Percentiles rank a stretch among this genome's conserved stretches.
Conservation (phyloP, 2,797 vertebrate species). For the Pelobates cultripes region DNA sequence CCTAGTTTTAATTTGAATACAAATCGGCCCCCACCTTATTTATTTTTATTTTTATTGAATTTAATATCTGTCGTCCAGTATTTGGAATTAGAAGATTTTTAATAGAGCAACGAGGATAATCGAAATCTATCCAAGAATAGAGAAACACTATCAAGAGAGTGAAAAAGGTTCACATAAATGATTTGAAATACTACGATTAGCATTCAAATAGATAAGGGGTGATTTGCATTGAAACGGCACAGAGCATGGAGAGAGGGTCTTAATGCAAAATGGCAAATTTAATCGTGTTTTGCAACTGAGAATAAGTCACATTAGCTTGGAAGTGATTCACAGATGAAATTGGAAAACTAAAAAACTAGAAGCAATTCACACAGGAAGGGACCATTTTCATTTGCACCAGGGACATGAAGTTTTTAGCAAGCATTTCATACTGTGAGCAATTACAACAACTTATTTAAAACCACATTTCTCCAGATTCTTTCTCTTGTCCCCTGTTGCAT, state of each 20-base stretch:
- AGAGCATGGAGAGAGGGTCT: background rate
- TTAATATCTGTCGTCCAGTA: constrained; percentile 26
- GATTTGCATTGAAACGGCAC: constrained; percentile 30
- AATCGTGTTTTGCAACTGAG: background rate
- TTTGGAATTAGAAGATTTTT: constrained; percentile 1
- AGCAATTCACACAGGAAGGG: no score
- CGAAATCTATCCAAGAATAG: background rate
- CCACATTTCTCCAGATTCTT: no score
- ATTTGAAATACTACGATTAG: constrained; percentile 29
- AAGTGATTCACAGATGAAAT: background rate
- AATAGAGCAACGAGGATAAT: background rate
- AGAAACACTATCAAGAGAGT: constrained; percentile 3
- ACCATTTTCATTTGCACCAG: no score
- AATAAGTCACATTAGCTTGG: background rate
- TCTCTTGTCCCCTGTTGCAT: no score
- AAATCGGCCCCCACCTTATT: background rate
- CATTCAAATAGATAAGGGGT: constrained; percentile 29
- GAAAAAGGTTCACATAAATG: constrained; percentile 35
- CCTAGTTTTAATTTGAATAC: background rate
- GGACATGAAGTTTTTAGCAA: no score
- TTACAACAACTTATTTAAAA: no score
- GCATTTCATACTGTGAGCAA: no score
- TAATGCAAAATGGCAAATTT: background rate
- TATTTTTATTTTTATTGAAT: constrained; percentile 45
- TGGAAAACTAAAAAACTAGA: background rate